Base-by-base conservation (phyloP, 2,888 invertebrate species). In the Sisyra terminalis region DNA sequence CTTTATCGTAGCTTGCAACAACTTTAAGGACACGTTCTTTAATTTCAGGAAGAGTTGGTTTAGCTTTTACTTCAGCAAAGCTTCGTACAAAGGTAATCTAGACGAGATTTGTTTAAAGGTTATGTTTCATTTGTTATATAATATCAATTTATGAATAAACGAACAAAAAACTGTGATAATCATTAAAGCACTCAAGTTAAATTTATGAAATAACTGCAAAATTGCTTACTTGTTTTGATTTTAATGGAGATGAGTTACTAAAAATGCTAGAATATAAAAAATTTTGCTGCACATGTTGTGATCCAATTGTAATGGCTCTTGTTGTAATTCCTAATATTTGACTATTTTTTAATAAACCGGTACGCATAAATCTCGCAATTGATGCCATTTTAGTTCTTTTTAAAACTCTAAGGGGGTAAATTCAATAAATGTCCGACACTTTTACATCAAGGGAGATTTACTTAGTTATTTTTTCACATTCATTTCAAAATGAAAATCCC, bases 1-100 rank as follows among this genome's bases (percentile, higher is more conserved):
- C 76, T 77, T 92, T 92, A 73, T 93, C 90, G 68, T 84, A 90
- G 49, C 83, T 75, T 53, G 74, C 71, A 65, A 89, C 78, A 57
- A 90, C 88, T 75, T 85, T 81, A 58, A 92, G 63, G 46, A 93
- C 88, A 57, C 90, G 77, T 46, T 81, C 74, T 61, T 76, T 68
- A 53, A 90, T 78, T 58, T 81, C 73, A 56, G 75, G 67, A 55
- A 68, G 60, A 35, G 75, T 67, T 50, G 66, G 68, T 59, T 73
- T 75, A 47, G 61, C 50, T 53, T 64, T 63, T 48, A 63, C 49
- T 11, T 16, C 37, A 51, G 56, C 30, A 52, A 59, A 62, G 49
- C 55, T 55, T 39, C 55, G 51, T 30, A 9, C 1, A 15, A 29
- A 29, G 13, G 9, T 11, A 8, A 40, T 30, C 40, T 40, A 29